phyloP scores from a whole-genome alignment of 2,797 vertebrate species.

The Nothura maculosa region DNA sequence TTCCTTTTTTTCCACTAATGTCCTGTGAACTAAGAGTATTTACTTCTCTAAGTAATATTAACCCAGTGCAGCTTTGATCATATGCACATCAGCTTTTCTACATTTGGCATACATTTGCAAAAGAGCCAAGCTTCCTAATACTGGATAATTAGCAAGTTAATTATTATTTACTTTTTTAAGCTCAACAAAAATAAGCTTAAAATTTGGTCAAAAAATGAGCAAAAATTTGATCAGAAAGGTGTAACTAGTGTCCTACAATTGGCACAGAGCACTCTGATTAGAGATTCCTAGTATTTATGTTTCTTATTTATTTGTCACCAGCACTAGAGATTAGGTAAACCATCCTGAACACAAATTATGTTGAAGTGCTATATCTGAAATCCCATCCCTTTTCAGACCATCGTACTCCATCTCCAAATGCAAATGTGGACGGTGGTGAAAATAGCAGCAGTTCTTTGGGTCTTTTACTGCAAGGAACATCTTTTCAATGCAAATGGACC shows the following conservation, averaged over 20 bases:
- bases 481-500: background rate
- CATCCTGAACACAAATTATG: background rate
- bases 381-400: background rate
- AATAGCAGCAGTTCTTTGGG: background rate
- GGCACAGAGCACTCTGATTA: background rate
- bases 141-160: background rate
- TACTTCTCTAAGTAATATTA: background rate
- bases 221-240: background rate
- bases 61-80: background rate
- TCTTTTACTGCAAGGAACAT: background rate
- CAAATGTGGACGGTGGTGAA: background rate
- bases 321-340: background rate
- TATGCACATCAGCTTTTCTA: background rate
- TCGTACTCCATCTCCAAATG: fast-evolving
- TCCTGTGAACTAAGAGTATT: background rate
- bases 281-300: background rate
- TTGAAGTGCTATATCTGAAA: background rate
- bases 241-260: background rate
- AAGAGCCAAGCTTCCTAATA: background rate
- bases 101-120: background rate
- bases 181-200: background rate
- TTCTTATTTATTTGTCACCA: background rate
- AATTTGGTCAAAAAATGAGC: too few relatives aligned
- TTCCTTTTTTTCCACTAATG: background rate
- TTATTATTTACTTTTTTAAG: background rate